A percentile compares a stretch with the other conserved stretches of the same genome.
Evolutionary conservation across 2,113 vertebrate genomes (phyloP).

Genomic region (Albula goreensis): DNA sequence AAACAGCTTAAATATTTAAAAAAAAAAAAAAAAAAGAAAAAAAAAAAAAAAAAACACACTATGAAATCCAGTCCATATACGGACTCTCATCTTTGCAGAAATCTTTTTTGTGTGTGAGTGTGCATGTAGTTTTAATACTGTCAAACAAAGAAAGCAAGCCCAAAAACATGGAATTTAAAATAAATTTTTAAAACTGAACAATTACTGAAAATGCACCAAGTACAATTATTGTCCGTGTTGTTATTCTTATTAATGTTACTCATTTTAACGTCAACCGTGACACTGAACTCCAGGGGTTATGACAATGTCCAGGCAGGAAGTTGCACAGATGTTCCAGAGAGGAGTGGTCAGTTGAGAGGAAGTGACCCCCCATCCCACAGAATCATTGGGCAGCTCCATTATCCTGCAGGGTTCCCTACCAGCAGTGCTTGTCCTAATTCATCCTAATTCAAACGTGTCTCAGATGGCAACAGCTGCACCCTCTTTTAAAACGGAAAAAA

Average conservation of each 20-base stretch:
- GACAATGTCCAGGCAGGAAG: conserved; percentile 22
- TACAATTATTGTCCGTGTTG: conserved; percentile 37
- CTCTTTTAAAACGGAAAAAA: not conserved
- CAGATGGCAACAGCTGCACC: not conserved
- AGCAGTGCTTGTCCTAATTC: not conserved
- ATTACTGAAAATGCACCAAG: conserved; percentile 38
- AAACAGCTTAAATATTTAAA: conserved; percentile 30
- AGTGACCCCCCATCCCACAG: conserved; percentile 4
- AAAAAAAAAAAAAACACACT: conserved; percentile 34
- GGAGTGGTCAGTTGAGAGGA: not conserved
- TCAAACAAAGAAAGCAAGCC: conserved; percentile 25
- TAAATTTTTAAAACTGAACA: conserved; percentile 48
- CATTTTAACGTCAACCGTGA: conserved; percentile 49
- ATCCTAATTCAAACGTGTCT: not conserved
- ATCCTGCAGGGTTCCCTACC: not conserved
- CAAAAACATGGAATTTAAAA: conserved; percentile 35
- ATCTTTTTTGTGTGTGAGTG: conserved; percentile 24
- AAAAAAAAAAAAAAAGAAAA: too few relatives aligned
- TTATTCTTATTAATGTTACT: conserved; percentile 29
- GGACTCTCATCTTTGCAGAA: conserved; percentile 17
- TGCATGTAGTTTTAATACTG: conserved; percentile 7
- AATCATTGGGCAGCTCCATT: not conserved
- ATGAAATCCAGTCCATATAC: conserved; percentile 6
- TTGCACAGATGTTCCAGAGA: not conserved
- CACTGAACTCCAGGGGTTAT: conserved; percentile 42